Evolutionary conservation across 2,888 invertebrate genomes (phyloP).

Genomic region (Noctua janthina): DNA sequence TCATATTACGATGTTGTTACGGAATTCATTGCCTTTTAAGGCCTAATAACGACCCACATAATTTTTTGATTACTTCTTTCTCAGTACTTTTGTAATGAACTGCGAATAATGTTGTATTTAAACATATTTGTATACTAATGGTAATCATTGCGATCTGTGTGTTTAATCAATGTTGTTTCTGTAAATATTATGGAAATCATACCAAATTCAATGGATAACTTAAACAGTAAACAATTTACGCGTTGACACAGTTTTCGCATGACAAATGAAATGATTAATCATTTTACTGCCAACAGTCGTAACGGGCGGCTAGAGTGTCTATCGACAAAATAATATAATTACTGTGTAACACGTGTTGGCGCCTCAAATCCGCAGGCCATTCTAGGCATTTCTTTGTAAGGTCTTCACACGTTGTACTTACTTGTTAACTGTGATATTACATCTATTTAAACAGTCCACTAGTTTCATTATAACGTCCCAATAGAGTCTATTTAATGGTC

Average conservation of each 20-base stretch:
- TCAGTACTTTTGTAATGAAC: constrained; percentile 23
- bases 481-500: background rate
- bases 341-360: background rate
- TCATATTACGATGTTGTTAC: constrained; percentile 57
- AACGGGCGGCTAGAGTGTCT: background rate
- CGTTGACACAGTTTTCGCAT: background rate
- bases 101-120: background rate
- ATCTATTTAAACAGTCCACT: background rate
- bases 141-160: background rate
- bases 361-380: background rate
- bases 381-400: background rate
- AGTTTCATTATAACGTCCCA: background rate
- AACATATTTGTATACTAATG: background rate
- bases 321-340: background rate
- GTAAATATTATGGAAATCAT: background rate
- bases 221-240: background rate
- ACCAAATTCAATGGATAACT: background rate
- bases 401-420: background rate
- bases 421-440: background rate
- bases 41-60: constrained; percentile 50
- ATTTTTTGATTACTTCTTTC: constrained; percentile 47
- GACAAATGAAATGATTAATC: background rate
- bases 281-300: background rate
- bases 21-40: constrained; percentile 61
- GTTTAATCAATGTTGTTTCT: background rate